phyloP scores from a whole-genome alignment of 2,113 vertebrate genomes.

The Thamnophis sirtalis region DNA sequence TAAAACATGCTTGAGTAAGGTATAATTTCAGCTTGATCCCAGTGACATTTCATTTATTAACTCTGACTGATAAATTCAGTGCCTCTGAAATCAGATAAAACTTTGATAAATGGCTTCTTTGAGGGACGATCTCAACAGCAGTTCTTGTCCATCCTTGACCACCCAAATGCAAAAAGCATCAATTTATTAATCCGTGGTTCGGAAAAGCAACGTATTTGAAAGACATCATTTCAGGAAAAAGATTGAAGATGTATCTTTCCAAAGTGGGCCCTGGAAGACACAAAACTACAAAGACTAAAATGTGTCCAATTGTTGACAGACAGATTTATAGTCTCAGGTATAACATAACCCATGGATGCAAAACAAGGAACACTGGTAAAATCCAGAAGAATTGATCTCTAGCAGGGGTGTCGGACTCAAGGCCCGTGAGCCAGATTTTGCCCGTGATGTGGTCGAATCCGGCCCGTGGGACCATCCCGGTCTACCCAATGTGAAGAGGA shows the following conservation, averaged over 20 bases:
- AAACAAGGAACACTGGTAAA: not conserved
- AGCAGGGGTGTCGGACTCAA: too few species aligned
- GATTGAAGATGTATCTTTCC: conserved; percentile 78
- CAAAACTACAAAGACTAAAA: conserved; percentile 66
- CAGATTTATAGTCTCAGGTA: not conserved
- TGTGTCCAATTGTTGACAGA: conserved; percentile 7
- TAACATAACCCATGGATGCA: not conserved
- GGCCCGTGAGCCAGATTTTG: too few species aligned
- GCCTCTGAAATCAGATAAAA: conserved; percentile 96
- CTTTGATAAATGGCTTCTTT: conserved; percentile 88
- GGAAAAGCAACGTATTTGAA: conserved; percentile 65
- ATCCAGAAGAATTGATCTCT: too few species aligned
- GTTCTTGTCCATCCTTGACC: conserved; percentile 68
- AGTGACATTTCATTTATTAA: conserved; percentile 76
- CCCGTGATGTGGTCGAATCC: too few species aligned
- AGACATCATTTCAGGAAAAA: conserved; percentile 74
- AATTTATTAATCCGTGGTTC: conserved; percentile 84
- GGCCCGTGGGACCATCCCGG: too few species aligned
- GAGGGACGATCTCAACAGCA: conserved; percentile 66
- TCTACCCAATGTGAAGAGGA: too few species aligned
- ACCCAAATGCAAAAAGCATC: conserved; percentile 77
- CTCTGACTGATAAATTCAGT: conserved; percentile 91
- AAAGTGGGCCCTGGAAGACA: not conserved
- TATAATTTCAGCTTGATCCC: conserved; percentile 64
- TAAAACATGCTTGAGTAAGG: conserved; percentile 49